Evolutionary conservation across 1,140 invertebrate genomes (phyloP).

Genomic region (Tribolium castaneum): DNA sequence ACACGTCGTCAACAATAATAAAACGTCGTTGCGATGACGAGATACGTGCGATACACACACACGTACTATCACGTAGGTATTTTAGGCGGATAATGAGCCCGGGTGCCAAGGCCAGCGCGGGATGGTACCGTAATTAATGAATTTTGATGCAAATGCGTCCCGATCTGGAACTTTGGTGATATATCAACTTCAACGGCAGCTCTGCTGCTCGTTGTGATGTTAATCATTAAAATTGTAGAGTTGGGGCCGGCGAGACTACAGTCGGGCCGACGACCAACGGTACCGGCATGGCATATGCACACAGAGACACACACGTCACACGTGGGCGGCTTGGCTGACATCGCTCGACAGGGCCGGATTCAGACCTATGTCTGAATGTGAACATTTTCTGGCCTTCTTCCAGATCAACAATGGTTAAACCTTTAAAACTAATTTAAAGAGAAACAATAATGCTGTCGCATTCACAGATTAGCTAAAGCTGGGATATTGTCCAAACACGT

Average conservation of each 20-base stretch:
- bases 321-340: slow-evolving; percentile 2
- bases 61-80: neutral
- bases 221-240: slow-evolving; percentile 14
- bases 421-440: neutral
- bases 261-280: slow-evolving; percentile 35
- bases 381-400: no score
- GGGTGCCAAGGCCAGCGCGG: neutral
- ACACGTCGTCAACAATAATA: slow-evolving; percentile 16
- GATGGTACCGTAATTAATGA: slow-evolving; percentile 13
- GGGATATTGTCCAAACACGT: neutral
- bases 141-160: slow-evolving; percentile 8
- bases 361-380: neutral
- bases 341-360: slow-evolving; percentile 1
- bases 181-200: slow-evolving; percentile 23
- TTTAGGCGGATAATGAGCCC: neutral
- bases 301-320: slow-evolving; percentile 4
- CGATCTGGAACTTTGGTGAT: neutral
- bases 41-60: slow-evolving; percentile 13
- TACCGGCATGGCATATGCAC: slow-evolving; percentile 21
- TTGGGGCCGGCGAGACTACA: slow-evolving; percentile 22
- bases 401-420: no score
- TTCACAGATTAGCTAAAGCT: neutral
- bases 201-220: neutral
- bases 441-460: neutral
- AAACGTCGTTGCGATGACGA: slow-evolving; percentile 16